Evolutionary conservation across 2,888 invertebrate genomes (phyloP).

Genomic region (Scelioninae gen. 1): DNA sequence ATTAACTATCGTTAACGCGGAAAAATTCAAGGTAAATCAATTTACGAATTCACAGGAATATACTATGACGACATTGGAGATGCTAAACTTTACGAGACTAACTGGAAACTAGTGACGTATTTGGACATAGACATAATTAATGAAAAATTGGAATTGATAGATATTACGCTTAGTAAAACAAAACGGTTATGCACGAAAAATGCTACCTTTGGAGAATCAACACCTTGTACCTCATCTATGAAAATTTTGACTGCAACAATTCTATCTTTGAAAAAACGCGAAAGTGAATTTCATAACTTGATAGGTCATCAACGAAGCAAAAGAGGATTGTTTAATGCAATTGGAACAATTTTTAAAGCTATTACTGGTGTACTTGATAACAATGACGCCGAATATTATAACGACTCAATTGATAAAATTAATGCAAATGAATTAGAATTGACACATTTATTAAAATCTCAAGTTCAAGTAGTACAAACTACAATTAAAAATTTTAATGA

Average conservation of each 20-base stretch:
- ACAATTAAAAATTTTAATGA: constrained; percentile 74
- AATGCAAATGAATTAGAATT: constrained; percentile 64
- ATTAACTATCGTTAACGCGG: background rate
- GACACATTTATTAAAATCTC: constrained; percentile 55
- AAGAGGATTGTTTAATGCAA: constrained; percentile 70
- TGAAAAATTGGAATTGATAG: constrained; percentile 3
- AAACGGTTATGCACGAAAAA: too few relatives aligned
- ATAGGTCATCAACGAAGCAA: too few relatives aligned
- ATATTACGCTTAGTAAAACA: too few relatives aligned
- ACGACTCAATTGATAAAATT: constrained; percentile 69
- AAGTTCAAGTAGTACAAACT: constrained; percentile 50
- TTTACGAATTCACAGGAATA: constrained; percentile 4
- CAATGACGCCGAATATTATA: constrained; percentile 73
- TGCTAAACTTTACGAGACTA: constrained; percentile 14
- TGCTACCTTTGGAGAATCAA: too few relatives aligned
- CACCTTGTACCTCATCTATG: too few relatives aligned
- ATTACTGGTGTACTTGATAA: constrained; percentile 75
- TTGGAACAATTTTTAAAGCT: constrained; percentile 73
- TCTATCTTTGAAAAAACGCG: too few relatives aligned
- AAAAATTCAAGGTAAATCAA: constrained; percentile 1
- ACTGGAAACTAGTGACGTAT: constrained; percentile 31
- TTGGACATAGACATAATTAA: constrained; percentile 13
- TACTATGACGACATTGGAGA: constrained; percentile 9
- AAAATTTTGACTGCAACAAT: too few relatives aligned
- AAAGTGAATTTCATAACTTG: too few relatives aligned